Evolutionary conservation across 64 coral and sea anemone species (phyloP), one percentile per base, ranked within the genome.

Genomic region (Anthopleura sola): DNA sequence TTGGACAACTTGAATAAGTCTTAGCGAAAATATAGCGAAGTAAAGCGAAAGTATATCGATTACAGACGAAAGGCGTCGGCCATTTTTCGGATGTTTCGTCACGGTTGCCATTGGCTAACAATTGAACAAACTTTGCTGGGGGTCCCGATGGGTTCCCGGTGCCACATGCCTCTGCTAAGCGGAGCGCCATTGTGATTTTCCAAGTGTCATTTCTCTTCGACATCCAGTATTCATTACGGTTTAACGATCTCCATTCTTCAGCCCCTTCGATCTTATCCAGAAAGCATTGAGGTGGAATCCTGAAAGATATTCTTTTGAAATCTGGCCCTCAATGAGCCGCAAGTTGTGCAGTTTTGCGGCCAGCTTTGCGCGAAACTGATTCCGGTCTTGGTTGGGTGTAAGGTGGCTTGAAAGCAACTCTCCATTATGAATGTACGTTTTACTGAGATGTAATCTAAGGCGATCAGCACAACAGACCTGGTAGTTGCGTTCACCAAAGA

Each of bases 81-180:
- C 80, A 68, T 44, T 23, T 40, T 87, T 90, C 94, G 94, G 87
- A 54, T 78, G 46, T 97, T 92, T 97, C 94, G 94, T 97, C 90
- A 92, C 62, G 83, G 94, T 97, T 97, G 90, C 90, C 75, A 97
- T 97, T 97, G 94, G 94, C 94, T 97, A 92, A 97, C 94, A 86
- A 92, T 92, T 92, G 90, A 89, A 89, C 93, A 97, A 97, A 93
- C 94, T 97, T 97, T 89, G 94, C 81, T 97, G 94, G 94, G 94
- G 94, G 94, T 84, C 87, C 81, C 88, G 60, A 69, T 81, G 90
- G 89, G 83, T 57, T 80, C 85, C 85, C 85, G 78, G 90, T 92
- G 71, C 90, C 94, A 97, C 94, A 97, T 97, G 94, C 94, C 94
- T 90, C 87, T 88, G 90, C 94, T 82, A 23, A 92, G 90, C 94